Conservation (phyloP, 2,797 vertebrate species). For the Leuciscus waleckii region DNA sequence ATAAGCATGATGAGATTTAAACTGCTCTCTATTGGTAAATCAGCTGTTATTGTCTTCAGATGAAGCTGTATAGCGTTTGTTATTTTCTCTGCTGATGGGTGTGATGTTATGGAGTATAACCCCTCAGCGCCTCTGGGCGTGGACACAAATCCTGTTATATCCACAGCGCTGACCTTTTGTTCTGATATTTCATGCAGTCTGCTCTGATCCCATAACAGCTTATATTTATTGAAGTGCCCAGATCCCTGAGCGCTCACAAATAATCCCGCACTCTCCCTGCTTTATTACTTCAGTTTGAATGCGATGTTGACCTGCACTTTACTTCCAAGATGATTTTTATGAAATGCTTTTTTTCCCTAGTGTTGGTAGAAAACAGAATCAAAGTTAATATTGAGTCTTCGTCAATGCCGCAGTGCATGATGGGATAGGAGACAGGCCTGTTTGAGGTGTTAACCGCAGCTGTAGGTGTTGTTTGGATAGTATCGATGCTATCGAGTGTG, state of each 20-base stretch:
- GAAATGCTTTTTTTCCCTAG: neutral
- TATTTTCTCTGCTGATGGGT: slow-evolving; percentile 28
- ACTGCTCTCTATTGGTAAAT: neutral
- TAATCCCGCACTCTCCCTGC: neutral
- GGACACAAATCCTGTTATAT: slow-evolving; percentile 17
- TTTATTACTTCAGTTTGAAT: slow-evolving; percentile 17
- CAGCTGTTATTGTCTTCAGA: neutral
- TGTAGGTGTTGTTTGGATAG: slow-evolving; percentile 32
- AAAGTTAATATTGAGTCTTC: neutral
- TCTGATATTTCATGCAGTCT: slow-evolving; percentile 13
- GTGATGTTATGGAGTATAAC: slow-evolving; percentile 11
- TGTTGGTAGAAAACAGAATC: slow-evolving; percentile 3
- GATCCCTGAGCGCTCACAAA: slow-evolving; percentile 17
- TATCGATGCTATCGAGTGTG: neutral
- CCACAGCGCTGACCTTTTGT: slow-evolving; percentile 35
- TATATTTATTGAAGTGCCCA: slow-evolving; percentile 30
- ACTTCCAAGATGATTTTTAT: slow-evolving; percentile 7
- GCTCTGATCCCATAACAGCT: slow-evolving; percentile 26
- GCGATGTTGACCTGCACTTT: neutral
- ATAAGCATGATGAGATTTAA: too few species aligned
- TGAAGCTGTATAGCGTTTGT: neutral
- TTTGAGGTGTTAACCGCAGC: neutral
- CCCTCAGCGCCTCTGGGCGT: slow-evolving; percentile 22
- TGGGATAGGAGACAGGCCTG: slow-evolving; percentile 16
- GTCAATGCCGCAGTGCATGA: neutral